Percentiles rank a stretch among this genome's conserved stretches.
Conservation (phyloP, 2,797 vertebrate species). For the Psittacula derbiana region DNA sequence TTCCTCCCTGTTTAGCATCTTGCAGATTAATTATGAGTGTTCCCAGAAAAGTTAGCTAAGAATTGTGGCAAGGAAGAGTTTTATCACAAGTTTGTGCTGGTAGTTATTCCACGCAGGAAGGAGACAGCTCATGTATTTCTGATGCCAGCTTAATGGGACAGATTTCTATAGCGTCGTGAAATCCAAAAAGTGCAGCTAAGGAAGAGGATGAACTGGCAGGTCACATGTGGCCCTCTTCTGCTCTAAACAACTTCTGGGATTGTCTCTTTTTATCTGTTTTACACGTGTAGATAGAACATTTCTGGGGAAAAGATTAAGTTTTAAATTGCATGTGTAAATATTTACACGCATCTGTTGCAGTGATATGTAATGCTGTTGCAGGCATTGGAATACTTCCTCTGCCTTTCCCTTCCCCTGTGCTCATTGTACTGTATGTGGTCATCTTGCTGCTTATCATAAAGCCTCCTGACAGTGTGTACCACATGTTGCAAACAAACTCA, state of each 20-base stretch:
- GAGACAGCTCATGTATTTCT: conserved; percentile 2
- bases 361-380: background rate
- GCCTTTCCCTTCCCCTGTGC: background rate
- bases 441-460: background rate
- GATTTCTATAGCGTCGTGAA: background rate
- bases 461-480: background rate
- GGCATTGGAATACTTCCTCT: background rate
- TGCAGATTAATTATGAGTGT: background rate
- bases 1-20: background rate
- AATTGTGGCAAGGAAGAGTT: background rate
- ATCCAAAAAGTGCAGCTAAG: background rate
- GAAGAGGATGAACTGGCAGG: background rate
- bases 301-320: background rate
- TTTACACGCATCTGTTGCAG: background rate
- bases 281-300: background rate
- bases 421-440: background rate
- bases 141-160: background rate
- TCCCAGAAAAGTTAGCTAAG: background rate
- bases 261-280: background rate
- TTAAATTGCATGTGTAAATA: background rate
- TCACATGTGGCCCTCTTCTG: background rate
- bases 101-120: background rate
- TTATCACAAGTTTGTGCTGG: background rate
- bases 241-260: background rate
- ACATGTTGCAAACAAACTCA: background rate